Percentiles rank a stretch among this genome's conserved stretches.
phyloP scores from a whole-genome alignment of 2,888 invertebrate species.

The Drosophila siamana region DNA sequence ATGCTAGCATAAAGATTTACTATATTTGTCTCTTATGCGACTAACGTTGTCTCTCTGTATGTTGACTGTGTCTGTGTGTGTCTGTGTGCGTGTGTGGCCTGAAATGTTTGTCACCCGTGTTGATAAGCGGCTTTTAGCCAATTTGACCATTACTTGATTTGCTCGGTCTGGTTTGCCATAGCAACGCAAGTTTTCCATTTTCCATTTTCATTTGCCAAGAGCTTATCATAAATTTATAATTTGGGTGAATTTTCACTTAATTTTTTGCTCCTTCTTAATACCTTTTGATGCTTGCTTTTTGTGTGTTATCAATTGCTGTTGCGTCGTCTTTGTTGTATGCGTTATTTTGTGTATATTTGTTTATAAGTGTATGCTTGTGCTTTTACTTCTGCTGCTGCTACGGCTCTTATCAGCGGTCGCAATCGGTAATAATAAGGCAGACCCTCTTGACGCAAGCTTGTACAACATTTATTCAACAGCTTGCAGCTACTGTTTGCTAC shows the following conservation, averaged over 20 bases:
- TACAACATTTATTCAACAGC: constrained; percentile 17
- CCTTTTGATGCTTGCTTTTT: constrained; percentile 31
- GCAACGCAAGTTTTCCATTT: constrained; percentile 17
- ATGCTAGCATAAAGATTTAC: constrained; percentile 11
- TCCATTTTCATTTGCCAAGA: constrained; percentile 1
- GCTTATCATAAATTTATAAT: constrained; percentile 29
- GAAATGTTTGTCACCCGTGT: constrained; percentile 12
- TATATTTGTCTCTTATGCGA: constrained; percentile 5
- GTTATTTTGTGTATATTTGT: constrained; percentile 15
- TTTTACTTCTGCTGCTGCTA: constrained; percentile 9
- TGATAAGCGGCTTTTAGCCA: constrained; percentile 32
- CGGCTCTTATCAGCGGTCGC: constrained; percentile 51
- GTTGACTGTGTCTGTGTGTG: neutral
- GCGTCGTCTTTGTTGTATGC: constrained; percentile 20
- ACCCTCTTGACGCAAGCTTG: constrained; percentile 10
- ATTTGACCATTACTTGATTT: constrained; percentile 16
- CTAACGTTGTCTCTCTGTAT: neutral
- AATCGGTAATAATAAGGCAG: constrained; percentile 57
- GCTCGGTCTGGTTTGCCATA: constrained; percentile 1
- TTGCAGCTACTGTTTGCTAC: constrained; percentile 16
- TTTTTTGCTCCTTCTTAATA: constrained; percentile 1
- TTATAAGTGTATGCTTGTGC: constrained; percentile 14
- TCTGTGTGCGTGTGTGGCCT: constrained; percentile 1
- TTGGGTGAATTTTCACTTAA: constrained; percentile 15
- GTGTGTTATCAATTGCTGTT: constrained; percentile 60